phyloP scores from a whole-genome alignment of 1,140 invertebrate species.

The Tetragnatha versicolor region DNA sequence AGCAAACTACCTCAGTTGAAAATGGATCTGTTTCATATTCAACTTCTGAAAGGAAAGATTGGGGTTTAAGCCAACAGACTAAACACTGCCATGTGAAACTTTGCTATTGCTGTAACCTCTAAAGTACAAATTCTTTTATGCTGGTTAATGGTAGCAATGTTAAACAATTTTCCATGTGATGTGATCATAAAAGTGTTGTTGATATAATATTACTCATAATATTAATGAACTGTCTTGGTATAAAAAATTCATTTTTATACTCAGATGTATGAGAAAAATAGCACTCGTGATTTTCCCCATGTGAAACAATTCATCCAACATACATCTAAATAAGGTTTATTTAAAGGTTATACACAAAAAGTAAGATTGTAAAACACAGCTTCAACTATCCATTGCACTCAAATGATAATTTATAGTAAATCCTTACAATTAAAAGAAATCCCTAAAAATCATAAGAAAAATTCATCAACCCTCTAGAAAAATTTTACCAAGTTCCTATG shows the following conservation, averaged over 20 bases:
- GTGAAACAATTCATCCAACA: background rate
- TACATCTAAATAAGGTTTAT: background rate
- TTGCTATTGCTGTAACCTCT: constrained; percentile 40
- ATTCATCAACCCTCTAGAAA: no score
- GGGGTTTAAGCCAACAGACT: background rate
- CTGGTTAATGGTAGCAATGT: background rate
- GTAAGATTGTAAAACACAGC: no score
- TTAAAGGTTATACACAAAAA: no score
- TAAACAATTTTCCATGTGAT: background rate
- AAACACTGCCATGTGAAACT: constrained; percentile 45
- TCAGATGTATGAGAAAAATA: background rate
- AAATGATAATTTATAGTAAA: no score
- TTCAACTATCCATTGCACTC: no score
- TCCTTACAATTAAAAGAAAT: no score
- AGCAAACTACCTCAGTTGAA: constrained; percentile 10
- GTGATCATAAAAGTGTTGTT: background rate
- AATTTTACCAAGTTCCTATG: no score
- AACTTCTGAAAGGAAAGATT: background rate
- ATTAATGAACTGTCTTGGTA: background rate
- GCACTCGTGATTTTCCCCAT: background rate
- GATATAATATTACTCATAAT: background rate
- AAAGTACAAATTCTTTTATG: constrained; percentile 42
- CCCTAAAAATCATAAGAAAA: no score
- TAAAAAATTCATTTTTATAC: background rate
- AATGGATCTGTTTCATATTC: background rate